Evolutionary conservation across 2,113 vertebrate genomes (phyloP).

Genomic region (Sinosuthora webbiana): DNA sequence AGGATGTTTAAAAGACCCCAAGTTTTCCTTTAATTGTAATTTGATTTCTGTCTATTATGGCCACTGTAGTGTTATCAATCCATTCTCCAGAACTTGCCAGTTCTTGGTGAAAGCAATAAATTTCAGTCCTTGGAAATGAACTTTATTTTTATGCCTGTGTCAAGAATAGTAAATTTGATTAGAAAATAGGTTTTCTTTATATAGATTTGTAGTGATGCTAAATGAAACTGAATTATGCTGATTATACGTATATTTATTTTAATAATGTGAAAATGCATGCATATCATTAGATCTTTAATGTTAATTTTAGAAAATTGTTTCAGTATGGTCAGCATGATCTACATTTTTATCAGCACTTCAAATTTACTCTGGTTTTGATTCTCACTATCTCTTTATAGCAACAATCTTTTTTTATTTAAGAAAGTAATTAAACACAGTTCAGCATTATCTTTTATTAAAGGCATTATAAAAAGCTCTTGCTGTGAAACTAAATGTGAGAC

Average conservation of each 20-base stretch:
- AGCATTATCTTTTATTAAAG: slow-evolving; percentile 5
- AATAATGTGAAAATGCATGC: not conserved
- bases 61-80: not conserved
- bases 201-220: not conserved
- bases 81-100: not conserved
- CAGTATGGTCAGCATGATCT: slow-evolving; percentile 24
- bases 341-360: not conserved
- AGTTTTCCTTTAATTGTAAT: not conserved
- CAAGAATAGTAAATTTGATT: not conserved
- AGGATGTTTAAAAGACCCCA: not conserved
- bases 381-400: not conserved
- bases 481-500: not conserved
- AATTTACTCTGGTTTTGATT: slow-evolving; percentile 4
- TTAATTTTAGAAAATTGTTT: slow-evolving; percentile 19
- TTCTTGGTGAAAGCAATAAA: not conserved
- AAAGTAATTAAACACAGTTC: slow-evolving; percentile 6
- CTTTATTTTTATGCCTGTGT: not conserved
- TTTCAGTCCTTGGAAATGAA: not conserved
- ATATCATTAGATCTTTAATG: not conserved
- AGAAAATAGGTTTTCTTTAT: not conserved
- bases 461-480: slow-evolving; percentile 1
- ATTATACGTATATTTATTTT: not conserved
- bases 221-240: not conserved
- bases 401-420: not conserved
- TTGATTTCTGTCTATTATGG: not conserved